Percentiles rank a stretch among this genome's conserved stretches.
phyloP scores from a whole-genome alignment of 1,140 invertebrate species.

The Cyphomyrmex costatus region DNA sequence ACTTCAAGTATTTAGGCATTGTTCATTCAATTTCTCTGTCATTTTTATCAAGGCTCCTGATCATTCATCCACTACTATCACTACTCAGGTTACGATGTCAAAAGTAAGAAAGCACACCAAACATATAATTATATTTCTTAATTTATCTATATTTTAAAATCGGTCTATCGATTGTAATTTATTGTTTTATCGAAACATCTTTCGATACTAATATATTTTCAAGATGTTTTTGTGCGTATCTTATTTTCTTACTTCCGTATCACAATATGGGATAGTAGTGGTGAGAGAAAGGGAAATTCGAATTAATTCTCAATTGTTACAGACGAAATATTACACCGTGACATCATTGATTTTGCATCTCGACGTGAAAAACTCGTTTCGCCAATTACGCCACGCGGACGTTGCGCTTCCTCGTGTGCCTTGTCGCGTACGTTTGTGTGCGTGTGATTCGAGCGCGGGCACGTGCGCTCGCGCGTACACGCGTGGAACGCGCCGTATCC shows the following conservation, averaged over 20 bases:
- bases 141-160: too few species aligned
- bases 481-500: conserved; percentile 67
- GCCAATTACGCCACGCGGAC: background rate
- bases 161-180: too few species aligned
- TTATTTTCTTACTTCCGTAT: too few species aligned
- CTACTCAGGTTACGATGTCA: too few species aligned
- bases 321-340: background rate
- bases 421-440: background rate
- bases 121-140: too few species aligned
- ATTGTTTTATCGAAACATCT: too few species aligned
- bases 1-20: background rate
- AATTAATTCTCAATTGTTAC: background rate
- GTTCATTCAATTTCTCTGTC: background rate
- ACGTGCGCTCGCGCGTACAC: conserved; percentile 36
- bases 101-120: too few species aligned
- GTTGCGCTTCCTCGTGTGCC: conserved; percentile 29
- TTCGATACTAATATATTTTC: too few species aligned
- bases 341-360: conserved; percentile 1
- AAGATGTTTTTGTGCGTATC: too few species aligned
- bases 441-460: background rate
- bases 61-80: too few species aligned
- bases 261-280: too few species aligned
- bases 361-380: conserved; percentile 49
- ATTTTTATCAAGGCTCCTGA: too few species aligned
- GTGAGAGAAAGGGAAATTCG: background rate